Base-by-base conservation (phyloP, 2,888 invertebrate species). In the Chesias legatella region DNA sequence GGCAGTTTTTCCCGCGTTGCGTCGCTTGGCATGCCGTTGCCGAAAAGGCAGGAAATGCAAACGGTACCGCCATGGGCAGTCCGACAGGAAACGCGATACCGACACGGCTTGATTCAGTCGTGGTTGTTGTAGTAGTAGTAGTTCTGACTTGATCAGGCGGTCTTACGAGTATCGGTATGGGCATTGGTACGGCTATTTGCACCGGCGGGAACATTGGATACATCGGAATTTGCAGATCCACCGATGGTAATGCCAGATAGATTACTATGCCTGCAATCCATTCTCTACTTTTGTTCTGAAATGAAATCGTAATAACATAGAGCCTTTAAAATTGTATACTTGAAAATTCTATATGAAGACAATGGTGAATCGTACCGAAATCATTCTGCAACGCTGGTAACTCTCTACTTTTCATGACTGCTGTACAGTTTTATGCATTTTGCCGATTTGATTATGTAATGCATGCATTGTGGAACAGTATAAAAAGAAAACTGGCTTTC, bases 21-120 rank as follows among this genome's bases (percentile, higher is more conserved):
- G 22, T 45, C 9, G 7, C 7, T 22, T 36, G 44, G 32, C 48
- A 60, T 0, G 7, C 4, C 7, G 58, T 58, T 0, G 65, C 49
- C 5, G 60, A 39, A 13, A 57, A 53, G 1, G 66, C 65, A 6
- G 76, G 78, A 0, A 79, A 33, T 0, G 71, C 67, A 6, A 71
- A 51, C 17, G 39, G 25, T 4, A 45, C 8, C 1, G 40, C 36
- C 7, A 40, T 9, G 5, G 39, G 39, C 7, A 45, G 5, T 4
- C 28, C 32, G 17, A 40, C 13, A 3, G 44, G 40, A n/a, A 37
- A 23, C 1, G 24, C 35, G 7, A 40, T 11, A 17, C 13, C 13
- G 37, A 24, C 1, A 24, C 35, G 7, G 33, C 20, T 3, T 17
- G 13, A 17, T 5, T 17, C 13, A 17, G 13, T 17, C 13, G 13